Percentiles rank a stretch among this genome's conserved stretches.
Evolutionary conservation across 2,888 invertebrate species (phyloP).

Genomic region (Aspidapion aeneum): DNA sequence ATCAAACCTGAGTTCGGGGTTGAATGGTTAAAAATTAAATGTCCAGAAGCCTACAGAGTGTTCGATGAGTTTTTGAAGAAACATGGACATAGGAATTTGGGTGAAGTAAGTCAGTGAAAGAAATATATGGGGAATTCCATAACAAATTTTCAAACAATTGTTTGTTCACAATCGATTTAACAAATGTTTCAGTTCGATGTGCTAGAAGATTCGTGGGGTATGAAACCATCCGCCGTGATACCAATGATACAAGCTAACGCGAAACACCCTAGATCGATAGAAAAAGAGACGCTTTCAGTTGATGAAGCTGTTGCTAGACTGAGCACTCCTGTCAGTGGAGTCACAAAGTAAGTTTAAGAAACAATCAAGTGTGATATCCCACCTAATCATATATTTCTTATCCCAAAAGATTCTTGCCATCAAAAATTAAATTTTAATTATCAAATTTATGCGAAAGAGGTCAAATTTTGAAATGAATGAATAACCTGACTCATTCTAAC

Average conservation of each 20-base stretch:
- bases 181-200: conserved; percentile 60
- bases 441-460: no score
- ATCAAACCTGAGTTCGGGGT: conserved; percentile 51
- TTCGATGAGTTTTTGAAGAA: conserved; percentile 59
- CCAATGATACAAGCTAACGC: conserved; percentile 56
- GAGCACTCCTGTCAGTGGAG: conserved; percentile 50
- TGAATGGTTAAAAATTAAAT: conserved; percentile 57
- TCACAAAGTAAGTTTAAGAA: conserved; percentile 45
- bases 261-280: conserved; percentile 39
- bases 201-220: conserved; percentile 61
- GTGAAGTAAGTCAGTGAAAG: conserved; percentile 59
- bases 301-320: conserved; percentile 52
- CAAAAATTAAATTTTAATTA: no score
- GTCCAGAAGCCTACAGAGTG: conserved; percentile 47
- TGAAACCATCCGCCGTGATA: conserved; percentile 59
- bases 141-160: no score
- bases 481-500: no score
- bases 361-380: no score
- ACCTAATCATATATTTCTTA: no score
- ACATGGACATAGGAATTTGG: conserved; percentile 68
- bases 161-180: no score
- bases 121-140: no score
- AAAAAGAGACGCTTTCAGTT: conserved; percentile 37
- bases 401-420: no score
- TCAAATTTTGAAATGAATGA: no score